These are phyloP conservation scores for Brachionus rubens DNA, from an alignment of 1,140 invertebrate species.

Conservation along the genomic window DNA sequence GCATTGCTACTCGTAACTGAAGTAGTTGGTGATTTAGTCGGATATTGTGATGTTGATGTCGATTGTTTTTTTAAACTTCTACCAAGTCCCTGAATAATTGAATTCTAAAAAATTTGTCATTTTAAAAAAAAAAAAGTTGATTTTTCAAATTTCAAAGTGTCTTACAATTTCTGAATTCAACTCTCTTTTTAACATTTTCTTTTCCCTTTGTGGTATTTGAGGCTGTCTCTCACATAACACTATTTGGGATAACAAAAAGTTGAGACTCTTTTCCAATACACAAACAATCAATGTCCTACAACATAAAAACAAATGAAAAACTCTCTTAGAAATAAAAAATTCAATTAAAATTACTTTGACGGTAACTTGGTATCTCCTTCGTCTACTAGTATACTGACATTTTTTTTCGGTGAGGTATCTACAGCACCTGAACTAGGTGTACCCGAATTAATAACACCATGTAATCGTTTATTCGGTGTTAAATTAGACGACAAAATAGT, in stretches of 20 bases:
- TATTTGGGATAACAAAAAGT: conserved; percentile 31
- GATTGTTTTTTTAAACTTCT: conserved; percentile 8
- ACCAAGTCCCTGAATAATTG: conserved; percentile 26
- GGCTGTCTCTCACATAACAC: not conserved
- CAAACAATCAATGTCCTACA: conserved; percentile 8
- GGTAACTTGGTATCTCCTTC: not conserved
- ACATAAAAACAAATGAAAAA: not conserved
- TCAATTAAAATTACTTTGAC: not conserved
- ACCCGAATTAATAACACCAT: not conserved
- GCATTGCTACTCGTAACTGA: not conserved
- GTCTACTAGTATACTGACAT: conserved; percentile 10
- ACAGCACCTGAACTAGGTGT: not conserved
- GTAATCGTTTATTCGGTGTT: not conserved
- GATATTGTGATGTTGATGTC: not conserved
- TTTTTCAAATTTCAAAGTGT: not conserved
- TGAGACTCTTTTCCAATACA: conserved; percentile 15
- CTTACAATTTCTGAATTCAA: conserved; percentile 43
- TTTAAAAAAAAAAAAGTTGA: not conserved
- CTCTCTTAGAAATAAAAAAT: not conserved
- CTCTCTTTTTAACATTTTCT: conserved; percentile 30
- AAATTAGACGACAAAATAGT: conserved; percentile 2
- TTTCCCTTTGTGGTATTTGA: conserved; percentile 18
- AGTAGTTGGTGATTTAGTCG: conserved; percentile 27
- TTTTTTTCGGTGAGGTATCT: conserved; percentile 29
- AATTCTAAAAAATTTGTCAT: not conserved